Evolutionary conservation across 2,888 invertebrate genomes (phyloP).

Genomic region (Hydrotaea cyrtoneurina): DNA sequence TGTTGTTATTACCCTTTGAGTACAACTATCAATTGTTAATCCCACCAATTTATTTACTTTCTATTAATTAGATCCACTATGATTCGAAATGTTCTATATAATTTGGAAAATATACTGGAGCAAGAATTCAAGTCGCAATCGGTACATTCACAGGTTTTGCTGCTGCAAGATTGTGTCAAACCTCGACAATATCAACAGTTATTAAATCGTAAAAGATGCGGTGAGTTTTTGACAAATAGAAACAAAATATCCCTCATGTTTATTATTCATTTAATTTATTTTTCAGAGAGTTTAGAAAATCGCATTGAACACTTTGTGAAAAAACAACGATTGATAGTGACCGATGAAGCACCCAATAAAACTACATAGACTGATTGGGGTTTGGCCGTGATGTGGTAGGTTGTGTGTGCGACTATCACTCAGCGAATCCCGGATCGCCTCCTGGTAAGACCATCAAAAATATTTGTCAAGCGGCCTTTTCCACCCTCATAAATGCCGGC

Average conservation of each 20-base stretch:
- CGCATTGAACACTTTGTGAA: conserved; percentile 89
- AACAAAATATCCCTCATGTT: background rate
- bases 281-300: conserved; percentile 91
- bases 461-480: too few relatives aligned
- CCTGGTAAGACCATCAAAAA: too few relatives aligned
- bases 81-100: conserved; percentile 82
- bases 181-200: conserved; percentile 88
- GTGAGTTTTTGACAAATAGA: conserved; percentile 82
- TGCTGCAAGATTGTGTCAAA: conserved; percentile 86
- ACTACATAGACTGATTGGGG: background rate
- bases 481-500: too few relatives aligned
- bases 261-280: conserved; percentile 63
- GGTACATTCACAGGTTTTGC: conserved; percentile 82
- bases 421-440: too few relatives aligned
- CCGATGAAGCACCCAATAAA: conserved; percentile 13
- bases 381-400: too few relatives aligned
- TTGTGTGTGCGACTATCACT: too few relatives aligned
- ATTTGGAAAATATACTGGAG: conserved; percentile 79
- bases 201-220: conserved; percentile 88
- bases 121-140: conserved; percentile 66
- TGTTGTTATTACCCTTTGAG: too few relatives aligned
- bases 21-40: too few relatives aligned
- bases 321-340: conserved; percentile 82
- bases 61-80: conserved; percentile 81
- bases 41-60: background rate